Percentiles rank a stretch among this genome's conserved stretches.
Evolutionary conservation across 2,113 vertebrate genomes (phyloP).

Genomic region (Litocranius walleri): DNA sequence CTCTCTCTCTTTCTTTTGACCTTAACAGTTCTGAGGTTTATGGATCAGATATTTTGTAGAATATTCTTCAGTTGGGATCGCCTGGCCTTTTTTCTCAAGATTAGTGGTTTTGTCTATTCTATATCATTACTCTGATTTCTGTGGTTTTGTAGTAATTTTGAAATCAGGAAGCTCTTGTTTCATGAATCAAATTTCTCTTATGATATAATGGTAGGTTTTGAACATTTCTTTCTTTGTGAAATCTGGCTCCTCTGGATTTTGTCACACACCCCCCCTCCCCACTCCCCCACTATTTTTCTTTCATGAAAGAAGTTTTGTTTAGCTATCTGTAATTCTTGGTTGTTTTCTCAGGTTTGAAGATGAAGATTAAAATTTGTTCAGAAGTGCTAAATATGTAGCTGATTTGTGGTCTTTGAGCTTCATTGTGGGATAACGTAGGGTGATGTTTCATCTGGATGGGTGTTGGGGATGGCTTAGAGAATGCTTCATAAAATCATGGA

Average conservation of each 20-base stretch:
- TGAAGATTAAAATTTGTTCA: neutral
- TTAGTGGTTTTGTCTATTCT: neutral
- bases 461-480: neutral
- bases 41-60: neutral
- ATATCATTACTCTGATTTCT: neutral
- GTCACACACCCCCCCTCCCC: rapidly evolving
- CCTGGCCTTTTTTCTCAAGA: neutral
- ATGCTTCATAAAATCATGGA: neutral
- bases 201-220: neutral
- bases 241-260: neutral
- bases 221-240: neutral
- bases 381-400: neutral
- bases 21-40: neutral
- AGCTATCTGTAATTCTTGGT: neutral
- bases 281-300: neutral
- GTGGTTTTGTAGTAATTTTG: neutral
- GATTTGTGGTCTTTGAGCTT: neutral
- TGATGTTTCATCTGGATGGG: neutral
- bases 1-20: neutral
- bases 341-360: neutral
- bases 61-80: neutral
- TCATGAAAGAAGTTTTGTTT: neutral
- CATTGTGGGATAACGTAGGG: neutral
- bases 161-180: neutral
- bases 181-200: neutral